Base-by-base conservation (phyloP, 2,888 invertebrate species). In the Tuta absoluta region DNA sequence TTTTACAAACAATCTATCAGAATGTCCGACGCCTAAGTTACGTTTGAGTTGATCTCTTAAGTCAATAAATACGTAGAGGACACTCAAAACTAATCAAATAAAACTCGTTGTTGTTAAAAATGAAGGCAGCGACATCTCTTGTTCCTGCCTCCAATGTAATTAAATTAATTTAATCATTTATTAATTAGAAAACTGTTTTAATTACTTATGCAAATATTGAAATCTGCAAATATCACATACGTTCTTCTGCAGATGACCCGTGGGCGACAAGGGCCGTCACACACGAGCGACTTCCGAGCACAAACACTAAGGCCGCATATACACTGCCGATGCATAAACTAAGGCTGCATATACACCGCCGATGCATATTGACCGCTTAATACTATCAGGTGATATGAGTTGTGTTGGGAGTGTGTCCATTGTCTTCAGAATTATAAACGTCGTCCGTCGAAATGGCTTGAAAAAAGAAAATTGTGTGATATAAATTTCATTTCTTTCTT, bases 341-440 rank as follows among this genome's bases (percentile, higher is more conserved):
- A 66, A 68, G 38, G 65, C 61, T 62, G 64, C 62, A 48, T 62
- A 62, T 63, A 71, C 66, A 67, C 68, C 65, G n/a, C 28, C 72
- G 74, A 78, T 88, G 86, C 88, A 88, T 89, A 88, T 88, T 87
- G 89, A 86, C 85, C 86, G 84, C 80, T 85, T 84, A 85, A 82
- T 86, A 79, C 82, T 84, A 79, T 81, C 81, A 81, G 80, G 80
- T 80, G 79, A 81, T 84, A 79, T 82, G 81, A 81, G 80, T 80
- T 80, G 78, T 75, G 76, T 79, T 33, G 77, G 53, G 17, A n/a
- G 56, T 19, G 51, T 56, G 7, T 56, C 56, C 56, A 56, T 56
- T 56, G 33, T 2, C 56, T 28, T 11, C 14, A 8, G 33, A 17
- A 33, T n/a, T 17, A 33, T n/a, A n/a, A n/a, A n/a, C n/a, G n/a